A percentile compares a stretch with the other conserved stretches of the same genome.
These are phyloP conservation scores for Piaya cayana DNA, from an alignment of 2,113 vertebrate species.

Conservation along the genomic window DNA sequence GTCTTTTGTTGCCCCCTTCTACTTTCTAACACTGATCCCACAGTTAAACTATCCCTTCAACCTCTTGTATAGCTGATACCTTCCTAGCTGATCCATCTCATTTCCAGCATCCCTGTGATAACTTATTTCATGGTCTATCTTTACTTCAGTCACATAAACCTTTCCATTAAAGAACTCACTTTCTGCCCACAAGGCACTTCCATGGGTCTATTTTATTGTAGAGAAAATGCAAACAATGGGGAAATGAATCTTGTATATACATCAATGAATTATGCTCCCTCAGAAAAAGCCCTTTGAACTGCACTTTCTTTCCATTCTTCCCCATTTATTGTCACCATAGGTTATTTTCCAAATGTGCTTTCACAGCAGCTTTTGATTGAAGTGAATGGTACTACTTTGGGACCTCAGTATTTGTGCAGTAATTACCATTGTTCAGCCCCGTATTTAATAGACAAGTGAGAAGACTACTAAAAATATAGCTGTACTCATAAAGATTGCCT, in stretches of 20 bases:
- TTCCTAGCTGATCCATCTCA: background rate
- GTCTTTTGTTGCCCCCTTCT: background rate
- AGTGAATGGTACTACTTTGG: slow-evolving; percentile 21
- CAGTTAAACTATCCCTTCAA: background rate
- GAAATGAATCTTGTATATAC: background rate
- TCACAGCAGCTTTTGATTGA: slow-evolving; percentile 28
- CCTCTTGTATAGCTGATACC: background rate
- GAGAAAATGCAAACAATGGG: slow-evolving; percentile 14
- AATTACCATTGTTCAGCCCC: slow-evolving; percentile 52
- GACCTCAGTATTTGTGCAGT: slow-evolving; percentile 9
- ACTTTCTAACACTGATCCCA: background rate
- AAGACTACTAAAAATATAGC: slow-evolving; percentile 53
- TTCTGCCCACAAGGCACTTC: background rate
- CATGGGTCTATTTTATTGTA: background rate
- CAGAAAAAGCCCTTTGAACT: slow-evolving; percentile 21
- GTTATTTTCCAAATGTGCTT: slow-evolving; percentile 47
- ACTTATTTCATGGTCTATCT: background rate
- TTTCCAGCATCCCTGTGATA: background rate
- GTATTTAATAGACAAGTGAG: slow-evolving; percentile 52
- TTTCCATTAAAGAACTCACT: background rate
- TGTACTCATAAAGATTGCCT: slow-evolving; percentile 2
- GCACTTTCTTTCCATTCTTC: background rate
- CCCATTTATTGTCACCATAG: background rate
- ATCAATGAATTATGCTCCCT: background rate
- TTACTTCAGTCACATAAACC: background rate